Base-by-base conservation (phyloP, 2,113 vertebrate species). In the Scomber scombrus region DNA sequence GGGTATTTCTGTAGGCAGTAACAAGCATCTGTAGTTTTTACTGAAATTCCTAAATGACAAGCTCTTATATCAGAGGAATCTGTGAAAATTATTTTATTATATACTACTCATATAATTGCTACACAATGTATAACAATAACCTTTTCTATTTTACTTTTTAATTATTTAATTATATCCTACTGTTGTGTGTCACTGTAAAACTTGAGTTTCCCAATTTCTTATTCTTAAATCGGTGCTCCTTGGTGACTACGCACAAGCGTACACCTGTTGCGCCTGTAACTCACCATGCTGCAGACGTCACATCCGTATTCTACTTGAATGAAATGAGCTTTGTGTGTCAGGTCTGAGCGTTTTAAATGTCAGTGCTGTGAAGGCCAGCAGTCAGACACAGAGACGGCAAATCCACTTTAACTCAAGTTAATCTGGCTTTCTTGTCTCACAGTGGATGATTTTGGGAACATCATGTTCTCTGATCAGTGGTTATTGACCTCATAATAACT, bases 221-320 rank as follows among this genome's bases (percentile, higher is more conserved):
- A 8, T 31, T 19, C 4, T 1, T 6, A 19, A 57, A 3, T 6
- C 78, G 66, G 71, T 6, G 15, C 6, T 3, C 8, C n/a, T 0
- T 0, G 68, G 72, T 18, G 31, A 1, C 0, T 0, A 7, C 1
- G 45, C 0, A 40, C 79, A 54, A 88, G 21, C 81, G 45, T 1
- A 14, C 75, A 16, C 54, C 15, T 7, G 16, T 3, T 19, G 29
- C 31, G 14, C 13, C 0, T 0, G 11, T 5, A 40, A 9, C 19
- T 0, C 31, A 9, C 58, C 0, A 11, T 3, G 50, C 19, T 10
- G 11, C 2, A 21, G 45, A 13, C 87, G 86, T 89, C 86, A 90
- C 70, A 16, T 88, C 83, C 77, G 83, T 45, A 58, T 65, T 19
- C 21, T 63, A 4, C 74, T 80, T 89, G 82, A 89, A 90, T 75